Percentiles rank a stretch among this genome's conserved stretches.
These are phyloP conservation scores for Saccostrea cuccullata DNA, from an alignment of 1,140 invertebrate species.

Conservation along the genomic window DNA sequence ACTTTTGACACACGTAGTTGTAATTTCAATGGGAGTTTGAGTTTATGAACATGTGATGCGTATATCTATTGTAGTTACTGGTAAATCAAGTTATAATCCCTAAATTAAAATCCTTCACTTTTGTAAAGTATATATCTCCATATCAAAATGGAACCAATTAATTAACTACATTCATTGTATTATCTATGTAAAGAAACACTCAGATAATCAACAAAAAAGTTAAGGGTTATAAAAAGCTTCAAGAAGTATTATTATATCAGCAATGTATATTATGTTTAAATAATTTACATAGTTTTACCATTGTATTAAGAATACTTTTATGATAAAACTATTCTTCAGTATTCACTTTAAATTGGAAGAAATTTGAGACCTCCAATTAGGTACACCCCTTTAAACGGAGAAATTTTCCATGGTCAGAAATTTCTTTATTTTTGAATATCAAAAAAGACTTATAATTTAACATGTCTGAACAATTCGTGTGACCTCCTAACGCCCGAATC, in stretches of 20 bases:
- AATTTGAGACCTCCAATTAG: constrained; percentile 6
- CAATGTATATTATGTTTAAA: constrained; percentile 8
- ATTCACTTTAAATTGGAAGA: constrained; percentile 1
- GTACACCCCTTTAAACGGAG: neutral
- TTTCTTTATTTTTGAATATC: neutral
- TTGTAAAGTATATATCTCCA: neutral
- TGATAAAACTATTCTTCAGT: constrained; percentile 7
- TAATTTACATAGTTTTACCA: neutral
- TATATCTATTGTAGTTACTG: neutral
- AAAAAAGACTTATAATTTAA: neutral
- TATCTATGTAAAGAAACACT: constrained; percentile 7
- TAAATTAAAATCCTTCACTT: neutral
- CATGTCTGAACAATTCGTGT: neutral
- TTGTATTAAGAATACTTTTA: neutral
- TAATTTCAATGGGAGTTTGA: no score
- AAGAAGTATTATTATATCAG: neutral
- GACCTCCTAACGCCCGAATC: constrained; percentile 3
- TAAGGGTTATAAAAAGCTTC: no score
- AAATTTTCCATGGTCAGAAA: neutral
- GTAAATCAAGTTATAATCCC: constrained; percentile 6
- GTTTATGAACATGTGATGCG: constrained; percentile 5
- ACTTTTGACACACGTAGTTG: neutral
- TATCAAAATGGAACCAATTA: neutral
- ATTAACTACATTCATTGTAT: neutral
- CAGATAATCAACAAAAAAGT: neutral